A percentile compares a stretch with the other conserved stretches of the same genome.
Evolutionary conservation across 2,797 vertebrate species (phyloP).

Genomic region (Distichodus sexfasciatus): DNA sequence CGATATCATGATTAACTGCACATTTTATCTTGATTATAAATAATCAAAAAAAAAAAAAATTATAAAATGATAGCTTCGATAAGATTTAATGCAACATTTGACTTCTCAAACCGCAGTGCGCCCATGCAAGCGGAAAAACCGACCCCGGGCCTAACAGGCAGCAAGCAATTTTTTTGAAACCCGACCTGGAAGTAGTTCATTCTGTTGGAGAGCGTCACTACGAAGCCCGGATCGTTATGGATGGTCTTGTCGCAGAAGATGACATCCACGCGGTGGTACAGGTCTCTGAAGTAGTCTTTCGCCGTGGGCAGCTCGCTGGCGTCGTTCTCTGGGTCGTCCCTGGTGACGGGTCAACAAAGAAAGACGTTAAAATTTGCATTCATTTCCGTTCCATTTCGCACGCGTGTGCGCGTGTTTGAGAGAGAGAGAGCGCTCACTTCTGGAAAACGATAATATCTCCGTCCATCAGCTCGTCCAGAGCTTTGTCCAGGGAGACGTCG

Average conservation of each 20-base stretch:
- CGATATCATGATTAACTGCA: no score
- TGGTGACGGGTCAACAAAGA: conserved; percentile 51
- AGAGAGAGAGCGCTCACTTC: conserved; percentile 78
- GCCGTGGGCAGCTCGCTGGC: conserved; percentile 95
- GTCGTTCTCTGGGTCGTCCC: conserved; percentile 97
- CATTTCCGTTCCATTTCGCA: no score
- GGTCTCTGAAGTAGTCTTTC: conserved; percentile 97
- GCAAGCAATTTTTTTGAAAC: no score
- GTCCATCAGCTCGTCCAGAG: conserved; percentile 99
- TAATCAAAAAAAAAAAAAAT: no score
- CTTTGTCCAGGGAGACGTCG: conserved; percentile 98
- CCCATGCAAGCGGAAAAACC: no score
- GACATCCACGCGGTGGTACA: conserved; percentile 97
- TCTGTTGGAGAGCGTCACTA: conserved; percentile 97
- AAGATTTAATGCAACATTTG: no score
- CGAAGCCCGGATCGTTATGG: conserved; percentile 97
- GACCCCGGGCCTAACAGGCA: no score
- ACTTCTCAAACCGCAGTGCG: no score
- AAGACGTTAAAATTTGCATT: no score
- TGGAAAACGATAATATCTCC: conserved; percentile 99
- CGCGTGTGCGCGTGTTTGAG: no score
- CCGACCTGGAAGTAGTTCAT: conserved; percentile 99
- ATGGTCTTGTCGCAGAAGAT: conserved; percentile 99
- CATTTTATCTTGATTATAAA: no score
- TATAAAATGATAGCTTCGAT: no score